Percentiles rank a stretch among this genome's conserved stretches.
phyloP scores from a whole-genome alignment of 2,797 vertebrate species.

The Meriones psammophilus region DNA sequence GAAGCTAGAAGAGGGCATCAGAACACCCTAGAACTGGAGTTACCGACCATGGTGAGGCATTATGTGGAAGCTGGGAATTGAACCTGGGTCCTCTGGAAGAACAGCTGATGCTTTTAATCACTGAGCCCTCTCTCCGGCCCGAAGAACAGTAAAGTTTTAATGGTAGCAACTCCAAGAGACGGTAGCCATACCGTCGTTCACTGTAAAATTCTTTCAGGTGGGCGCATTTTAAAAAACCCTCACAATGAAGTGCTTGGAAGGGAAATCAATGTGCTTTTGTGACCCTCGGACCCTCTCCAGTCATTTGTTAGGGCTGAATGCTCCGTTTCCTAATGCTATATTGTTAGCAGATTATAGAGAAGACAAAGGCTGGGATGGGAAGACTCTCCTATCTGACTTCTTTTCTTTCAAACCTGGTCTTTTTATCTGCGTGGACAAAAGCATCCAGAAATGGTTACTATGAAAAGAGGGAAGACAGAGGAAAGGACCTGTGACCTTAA shows the following conservation, averaged over 20 bases:
- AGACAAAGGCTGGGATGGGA: slow-evolving; percentile 52
- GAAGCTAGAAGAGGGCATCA: not conserved
- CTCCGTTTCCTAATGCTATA: slow-evolving; percentile 48
- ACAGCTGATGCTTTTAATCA: not conserved
- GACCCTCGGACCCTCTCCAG: not conserved
- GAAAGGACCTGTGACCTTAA: slow-evolving; percentile 49
- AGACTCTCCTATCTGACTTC: slow-evolving; percentile 61
- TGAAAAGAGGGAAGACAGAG: slow-evolving; percentile 37
- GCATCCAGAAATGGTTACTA: slow-evolving; percentile 68
- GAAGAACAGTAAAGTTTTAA: slow-evolving; percentile 25
- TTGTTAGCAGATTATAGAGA: slow-evolving; percentile 55
- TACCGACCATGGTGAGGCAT: not conserved
- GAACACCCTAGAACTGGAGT: not conserved
- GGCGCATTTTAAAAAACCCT: slow-evolving; percentile 55
- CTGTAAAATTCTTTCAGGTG: slow-evolving; percentile 56
- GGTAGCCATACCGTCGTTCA: not conserved
- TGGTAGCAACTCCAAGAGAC: slow-evolving; percentile 33
- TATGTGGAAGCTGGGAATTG: not conserved
- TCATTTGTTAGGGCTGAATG: slow-evolving; percentile 38
- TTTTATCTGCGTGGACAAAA: slow-evolving; percentile 76
- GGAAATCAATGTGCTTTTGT: slow-evolving; percentile 3
- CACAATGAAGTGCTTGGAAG: not conserved
- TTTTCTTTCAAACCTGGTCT: slow-evolving; percentile 70
- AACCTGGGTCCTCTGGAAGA: not conserved
- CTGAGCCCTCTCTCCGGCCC: not conserved